Evolutionary conservation across 2,113 vertebrate species (phyloP), one percentile per base, ranked within the genome.

Genomic region (Etheostoma spectabile): DNA sequence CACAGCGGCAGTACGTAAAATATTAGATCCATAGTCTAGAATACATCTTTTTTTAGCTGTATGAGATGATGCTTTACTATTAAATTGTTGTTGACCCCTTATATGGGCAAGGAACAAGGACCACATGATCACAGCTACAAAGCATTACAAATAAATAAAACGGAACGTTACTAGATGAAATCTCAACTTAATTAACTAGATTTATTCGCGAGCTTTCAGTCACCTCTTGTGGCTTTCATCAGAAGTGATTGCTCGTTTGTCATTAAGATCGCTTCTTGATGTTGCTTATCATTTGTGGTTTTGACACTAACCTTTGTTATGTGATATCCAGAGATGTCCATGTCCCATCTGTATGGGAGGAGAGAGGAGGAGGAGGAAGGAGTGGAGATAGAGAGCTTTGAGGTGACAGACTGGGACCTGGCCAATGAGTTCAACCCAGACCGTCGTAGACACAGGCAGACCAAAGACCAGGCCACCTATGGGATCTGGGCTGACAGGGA

Each of bases 391-490:
- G 98, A 99, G 90, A 96, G 87, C 73, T 99, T 99, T 75, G 98
- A 99, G 93, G 95, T 99, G 91, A 96, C 98, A 0, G 98, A 99
- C 16, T 99, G 98, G 98, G 98, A 99, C 77, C 86, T 99, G 56
- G 96, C 98, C 89, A 99, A 99, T 38, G 98, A 99, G 85, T 99
- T 99, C 90, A 99, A 99, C 91, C 97, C 98, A 6, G 96, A 99
- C 52, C 97, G 98, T 30, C 96, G 96, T 84, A 96, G 96, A 49
- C 95, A 96, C 89, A 96, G 96, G 81, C 98, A 97, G 90, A 97
- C 94, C 79, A 99, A 99, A 89, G 98, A 99, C 63, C 97, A 99
- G 83, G 97, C 97, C 6, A 98, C 96, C 12, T 99, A 99, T 0
- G 98, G 98, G 38, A 95, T 99, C 61, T 99, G 98, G 98, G 98